Evolutionary conservation across 2,113 vertebrate genomes (phyloP).

Genomic region (Natator depressus): DNA sequence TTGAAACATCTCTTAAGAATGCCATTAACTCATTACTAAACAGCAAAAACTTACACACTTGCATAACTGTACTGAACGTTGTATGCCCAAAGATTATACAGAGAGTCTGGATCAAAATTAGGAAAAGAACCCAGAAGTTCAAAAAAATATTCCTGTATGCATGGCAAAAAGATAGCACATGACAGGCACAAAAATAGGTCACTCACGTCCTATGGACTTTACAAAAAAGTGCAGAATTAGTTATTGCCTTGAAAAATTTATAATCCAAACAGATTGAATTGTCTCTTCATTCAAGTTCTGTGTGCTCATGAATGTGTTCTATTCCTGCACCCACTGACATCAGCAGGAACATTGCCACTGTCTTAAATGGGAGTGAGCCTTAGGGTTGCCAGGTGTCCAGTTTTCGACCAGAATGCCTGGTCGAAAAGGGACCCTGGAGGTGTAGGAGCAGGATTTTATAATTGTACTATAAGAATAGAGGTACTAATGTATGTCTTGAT

Average conservation of each 20-base stretch:
- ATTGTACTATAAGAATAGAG: too few relatives aligned
- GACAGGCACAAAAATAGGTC: background rate
- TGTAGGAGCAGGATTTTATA: too few relatives aligned
- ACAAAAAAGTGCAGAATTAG: background rate
- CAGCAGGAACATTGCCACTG: accelerated
- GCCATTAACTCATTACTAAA: background rate
- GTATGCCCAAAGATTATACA: background rate
- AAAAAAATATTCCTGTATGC: background rate
- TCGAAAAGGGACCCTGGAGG: too few relatives aligned
- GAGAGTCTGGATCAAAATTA: background rate
- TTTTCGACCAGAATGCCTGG: too few relatives aligned
- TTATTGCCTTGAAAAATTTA: background rate
- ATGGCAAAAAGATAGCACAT: background rate
- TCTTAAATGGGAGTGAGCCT: accelerated
- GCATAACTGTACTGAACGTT: background rate
- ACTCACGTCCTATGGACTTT: background rate
- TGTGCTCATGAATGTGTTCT: background rate
- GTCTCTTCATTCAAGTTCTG: background rate
- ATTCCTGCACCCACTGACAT: background rate
- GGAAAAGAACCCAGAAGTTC: background rate
- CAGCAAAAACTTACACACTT: background rate
- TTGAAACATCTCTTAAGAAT: background rate
- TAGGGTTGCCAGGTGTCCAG: too few relatives aligned
- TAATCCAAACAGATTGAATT: background rate
- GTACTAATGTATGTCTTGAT: too few relatives aligned